These are phyloP conservation scores for Pygmarrhopalites habei DNA, from an alignment of 1,140 invertebrate species.

Conservation along the genomic window DNA sequence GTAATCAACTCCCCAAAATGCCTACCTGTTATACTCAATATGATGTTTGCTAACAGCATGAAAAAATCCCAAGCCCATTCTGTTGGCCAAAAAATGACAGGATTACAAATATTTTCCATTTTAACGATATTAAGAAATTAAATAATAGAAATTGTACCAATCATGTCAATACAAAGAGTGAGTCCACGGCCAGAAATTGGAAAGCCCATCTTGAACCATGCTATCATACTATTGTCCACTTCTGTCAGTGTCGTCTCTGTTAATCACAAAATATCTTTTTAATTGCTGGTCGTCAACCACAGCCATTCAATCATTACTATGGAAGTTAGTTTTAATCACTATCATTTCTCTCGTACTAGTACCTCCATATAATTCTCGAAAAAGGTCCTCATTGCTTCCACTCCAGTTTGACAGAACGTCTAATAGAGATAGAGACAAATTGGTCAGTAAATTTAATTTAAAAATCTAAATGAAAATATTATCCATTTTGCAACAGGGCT, in stretches of 20 bases:
- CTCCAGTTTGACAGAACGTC: conserved; percentile 11
- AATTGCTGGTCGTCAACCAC: not conserved
- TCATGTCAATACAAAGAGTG: not conserved
- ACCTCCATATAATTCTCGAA: not conserved
- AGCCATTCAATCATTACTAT: not conserved
- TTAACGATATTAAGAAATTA: too few relatives aligned
- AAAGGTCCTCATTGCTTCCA: not conserved
- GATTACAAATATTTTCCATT: too few relatives aligned
- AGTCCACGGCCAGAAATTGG: conserved; percentile 6
- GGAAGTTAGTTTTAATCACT: too few relatives aligned
- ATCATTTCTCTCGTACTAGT: not conserved
- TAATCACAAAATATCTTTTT: conserved; percentile 3
- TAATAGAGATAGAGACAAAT: not conserved
- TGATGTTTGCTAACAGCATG: conserved; percentile 7
- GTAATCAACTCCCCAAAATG: too few relatives aligned
- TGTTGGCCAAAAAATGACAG: too few relatives aligned
- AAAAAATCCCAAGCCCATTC: conserved; percentile 15
- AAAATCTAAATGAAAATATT: too few relatives aligned
- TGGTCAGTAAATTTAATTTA: not conserved
- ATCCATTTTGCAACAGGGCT: too few relatives aligned
- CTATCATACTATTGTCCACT: conserved; percentile 10
- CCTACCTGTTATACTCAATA: conserved; percentile 2
- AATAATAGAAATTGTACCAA: not conserved
- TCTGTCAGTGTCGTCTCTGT: conserved; percentile 2
- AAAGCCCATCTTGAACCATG: conserved; percentile 14